Base-by-base conservation (phyloP, 2,888 invertebrate species). In the Bruchidius siliquastri region DNA sequence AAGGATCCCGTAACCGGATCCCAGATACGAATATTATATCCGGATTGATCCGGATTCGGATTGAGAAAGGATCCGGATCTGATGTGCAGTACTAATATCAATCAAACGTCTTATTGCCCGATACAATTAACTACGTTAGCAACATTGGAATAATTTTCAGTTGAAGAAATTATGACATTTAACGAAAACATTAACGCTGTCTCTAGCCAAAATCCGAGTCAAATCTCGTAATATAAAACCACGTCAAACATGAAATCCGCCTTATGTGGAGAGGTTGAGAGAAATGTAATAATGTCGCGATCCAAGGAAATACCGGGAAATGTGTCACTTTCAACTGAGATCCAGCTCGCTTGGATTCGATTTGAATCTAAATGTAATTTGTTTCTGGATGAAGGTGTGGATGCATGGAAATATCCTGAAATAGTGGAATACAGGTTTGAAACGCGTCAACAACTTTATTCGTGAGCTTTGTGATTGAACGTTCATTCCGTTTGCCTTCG, bases 341-440 rank as follows among this genome's bases (percentile, higher is more conserved):
- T 69, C 20, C 22, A 26, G 26, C 22, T 69, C 21, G 26, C 26
- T n/a, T 6, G 21, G 69, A 74, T 72, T 70, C 73, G 22, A 78
- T 81, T 81, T 81, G 79, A 80, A 77, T 73, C 76, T 71, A 79
- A 80, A 79, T 78, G 78, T 79, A 79, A 80, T 80, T 80, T 78
- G 75, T 74, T 76, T 71, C 71, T 69, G 72, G 68, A 71, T 73
- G 49, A 13, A 49, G 49, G 49, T 49, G 49, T 49, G 49, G 49
- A 67, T 71, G 69, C 70, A 69, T 20, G 72, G 76, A 21, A 72
- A 72, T 72, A 26, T 26, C 13, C 49, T 49, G 49, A 13, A 49
- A 49, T 49, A 49, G 49, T 67, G 72, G 68, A 68, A 68, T 72
- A 30, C 20, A 72, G 21, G 49, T 49, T 26, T 72, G 68, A 22